phyloP scores from a whole-genome alignment of 2,888 invertebrate genomes.

The Watsonalla binaria region DNA sequence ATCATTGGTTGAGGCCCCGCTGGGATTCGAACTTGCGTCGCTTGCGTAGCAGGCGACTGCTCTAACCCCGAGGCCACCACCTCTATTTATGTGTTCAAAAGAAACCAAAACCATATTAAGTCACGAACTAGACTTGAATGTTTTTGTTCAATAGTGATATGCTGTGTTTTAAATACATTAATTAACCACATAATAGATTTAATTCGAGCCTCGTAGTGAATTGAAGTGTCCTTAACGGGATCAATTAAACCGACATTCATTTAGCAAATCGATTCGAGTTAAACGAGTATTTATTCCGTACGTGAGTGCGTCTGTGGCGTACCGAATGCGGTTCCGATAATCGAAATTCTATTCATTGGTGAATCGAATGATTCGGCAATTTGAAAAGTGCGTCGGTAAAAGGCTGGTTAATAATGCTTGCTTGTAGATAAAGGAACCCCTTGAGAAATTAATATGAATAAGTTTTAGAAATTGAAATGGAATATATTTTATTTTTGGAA shows the following conservation, averaged over 20 bases:
- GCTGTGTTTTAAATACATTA: slow-evolving; percentile 2
- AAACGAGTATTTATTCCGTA: slow-evolving; percentile 30
- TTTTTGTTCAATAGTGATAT: not conserved
- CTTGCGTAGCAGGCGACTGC: too few species aligned
- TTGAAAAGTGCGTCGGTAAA: not conserved
- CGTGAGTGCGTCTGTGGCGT: slow-evolving; percentile 9
- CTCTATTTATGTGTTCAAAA: too few species aligned
- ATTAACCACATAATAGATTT: slow-evolving; percentile 31
- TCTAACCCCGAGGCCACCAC: too few species aligned
- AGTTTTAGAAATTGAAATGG: too few species aligned
- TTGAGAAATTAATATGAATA: too few species aligned
- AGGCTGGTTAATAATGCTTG: not conserved
- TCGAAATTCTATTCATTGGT: slow-evolving; percentile 6
- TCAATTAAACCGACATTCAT: slow-evolving; percentile 47
- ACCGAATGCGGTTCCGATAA: not conserved
- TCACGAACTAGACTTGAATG: too few species aligned
- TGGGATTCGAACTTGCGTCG: too few species aligned
- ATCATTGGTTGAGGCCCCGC: too few species aligned
- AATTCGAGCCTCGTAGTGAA: slow-evolving; percentile 30
- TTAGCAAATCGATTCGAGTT: slow-evolving; percentile 33
- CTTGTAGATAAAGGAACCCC: not conserved
- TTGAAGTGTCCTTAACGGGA: slow-evolving; percentile 43
- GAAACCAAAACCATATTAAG: too few species aligned
- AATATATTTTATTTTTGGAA: too few species aligned
- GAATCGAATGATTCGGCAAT: not conserved